A percentile compares a stretch with the other conserved stretches of the same genome.
These are phyloP conservation scores for Xenotilapia longispinis DNA, from an alignment of 2,113 vertebrate species.

Conservation along the genomic window DNA sequence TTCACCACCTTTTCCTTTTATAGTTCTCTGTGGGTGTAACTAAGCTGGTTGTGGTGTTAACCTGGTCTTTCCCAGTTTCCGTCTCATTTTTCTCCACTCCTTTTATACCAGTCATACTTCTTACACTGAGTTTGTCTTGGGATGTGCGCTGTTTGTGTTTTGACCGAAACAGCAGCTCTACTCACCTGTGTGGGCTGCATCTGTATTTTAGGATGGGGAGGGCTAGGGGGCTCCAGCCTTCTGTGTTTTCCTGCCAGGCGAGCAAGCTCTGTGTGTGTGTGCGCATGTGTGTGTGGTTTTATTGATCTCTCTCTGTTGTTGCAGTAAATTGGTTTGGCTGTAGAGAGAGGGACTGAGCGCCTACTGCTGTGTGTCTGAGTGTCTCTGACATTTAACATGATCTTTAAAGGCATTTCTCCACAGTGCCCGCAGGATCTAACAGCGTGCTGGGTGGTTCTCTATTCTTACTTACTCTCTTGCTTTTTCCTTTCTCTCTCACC, in stretches of 20 bases:
- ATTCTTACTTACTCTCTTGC: slow-evolving; percentile 45
- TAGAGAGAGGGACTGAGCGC: slow-evolving; percentile 63
- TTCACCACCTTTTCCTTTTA: slow-evolving; percentile 29
- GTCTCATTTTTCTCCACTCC: neutral
- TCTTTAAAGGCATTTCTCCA: slow-evolving; percentile 78
- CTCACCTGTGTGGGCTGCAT: slow-evolving; percentile 57
- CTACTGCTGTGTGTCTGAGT: slow-evolving; percentile 74
- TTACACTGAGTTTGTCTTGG: slow-evolving; percentile 38
- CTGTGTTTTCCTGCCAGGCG: slow-evolving; percentile 53
- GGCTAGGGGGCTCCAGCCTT: neutral
- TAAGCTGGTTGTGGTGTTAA: slow-evolving; percentile 45
- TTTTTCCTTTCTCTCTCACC: slow-evolving; percentile 14
- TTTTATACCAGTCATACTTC: slow-evolving; percentile 27
- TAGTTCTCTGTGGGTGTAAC: slow-evolving; percentile 39
- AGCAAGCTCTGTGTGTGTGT: slow-evolving; percentile 26
- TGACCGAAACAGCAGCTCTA: slow-evolving; percentile 45
- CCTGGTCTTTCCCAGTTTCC: slow-evolving; percentile 26
- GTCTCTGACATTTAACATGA: slow-evolving; percentile 80
- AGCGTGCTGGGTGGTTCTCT: slow-evolving; percentile 55
- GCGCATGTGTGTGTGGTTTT: slow-evolving; percentile 22
- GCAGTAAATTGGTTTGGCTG: slow-evolving; percentile 71
- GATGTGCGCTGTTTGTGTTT: slow-evolving; percentile 50
- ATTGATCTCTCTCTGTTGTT: slow-evolving; percentile 71
- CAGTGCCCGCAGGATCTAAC: slow-evolving; percentile 70
- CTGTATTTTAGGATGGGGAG: slow-evolving; percentile 34